A percentile compares a stretch with the other conserved stretches of the same genome.
Evolutionary conservation across 1,140 invertebrate genomes (phyloP).

Genomic region (Drosophila pseudoobscura): DNA sequence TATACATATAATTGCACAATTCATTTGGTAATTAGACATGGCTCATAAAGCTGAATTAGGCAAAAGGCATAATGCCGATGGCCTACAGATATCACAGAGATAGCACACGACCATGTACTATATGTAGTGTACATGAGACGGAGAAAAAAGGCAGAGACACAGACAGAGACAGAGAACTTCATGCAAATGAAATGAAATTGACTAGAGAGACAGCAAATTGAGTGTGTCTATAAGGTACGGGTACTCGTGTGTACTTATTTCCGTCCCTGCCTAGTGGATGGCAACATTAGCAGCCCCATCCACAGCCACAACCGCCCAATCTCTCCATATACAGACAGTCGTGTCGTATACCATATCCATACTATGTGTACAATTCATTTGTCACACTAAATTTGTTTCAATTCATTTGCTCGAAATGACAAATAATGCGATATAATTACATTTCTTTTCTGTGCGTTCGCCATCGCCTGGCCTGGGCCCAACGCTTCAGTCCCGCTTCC

Average conservation of each 20-base stretch:
- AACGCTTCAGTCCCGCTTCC: not conserved
- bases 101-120: slow-evolving; percentile 15
- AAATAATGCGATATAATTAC: slow-evolving; percentile 81
- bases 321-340: not conserved
- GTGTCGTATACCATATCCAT: not conserved
- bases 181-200: slow-evolving; percentile 81
- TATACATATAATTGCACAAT: slow-evolving; percentile 83
- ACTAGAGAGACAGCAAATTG: slow-evolving; percentile 74
- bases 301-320: not conserved
- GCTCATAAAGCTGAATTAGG: slow-evolving; percentile 80
- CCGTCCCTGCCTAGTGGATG: slow-evolving; percentile 32
- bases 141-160: slow-evolving; percentile 7
- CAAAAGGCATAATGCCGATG: slow-evolving; percentile 60
- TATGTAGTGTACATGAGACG: not conserved
- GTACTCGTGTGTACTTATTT: slow-evolving; percentile 25
- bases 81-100: slow-evolving; percentile 49
- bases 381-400: slow-evolving; percentile 83
- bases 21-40: slow-evolving; percentile 82
- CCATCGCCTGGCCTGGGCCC: too few species aligned
- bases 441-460: slow-evolving; percentile 37
- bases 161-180: slow-evolving; percentile 34
- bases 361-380: slow-evolving; percentile 76
- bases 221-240: slow-evolving; percentile 49
- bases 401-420: slow-evolving; percentile 83
- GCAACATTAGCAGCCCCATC: slow-evolving; percentile 15